Percentiles rank a stretch among this genome's conserved stretches.
Conservation (phyloP, 2,888 invertebrate species). For the Andricus quercusramuli region DNA sequence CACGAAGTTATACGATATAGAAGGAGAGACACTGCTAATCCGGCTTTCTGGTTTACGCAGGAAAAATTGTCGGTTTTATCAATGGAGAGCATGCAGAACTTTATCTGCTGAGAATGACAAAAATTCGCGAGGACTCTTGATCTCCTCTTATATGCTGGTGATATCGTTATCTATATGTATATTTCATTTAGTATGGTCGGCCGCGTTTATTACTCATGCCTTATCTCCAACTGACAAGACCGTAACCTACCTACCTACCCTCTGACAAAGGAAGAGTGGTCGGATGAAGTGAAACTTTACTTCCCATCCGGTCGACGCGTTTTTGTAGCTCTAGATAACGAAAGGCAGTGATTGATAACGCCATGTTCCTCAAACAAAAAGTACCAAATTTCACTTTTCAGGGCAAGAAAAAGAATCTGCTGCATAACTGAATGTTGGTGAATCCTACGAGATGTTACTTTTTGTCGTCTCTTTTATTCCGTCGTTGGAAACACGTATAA, state of each 20-base stretch:
- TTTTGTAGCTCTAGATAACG: slow-evolving; percentile 25
- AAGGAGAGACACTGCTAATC: slow-evolving; percentile 50
- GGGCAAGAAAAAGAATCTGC: slow-evolving; percentile 7
- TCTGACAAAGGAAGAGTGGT: slow-evolving; percentile 26
- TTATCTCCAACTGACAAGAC: slow-evolving; percentile 35
- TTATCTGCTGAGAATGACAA: slow-evolving; percentile 42
- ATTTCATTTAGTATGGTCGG: slow-evolving; percentile 35
- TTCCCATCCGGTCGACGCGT: slow-evolving; percentile 34
- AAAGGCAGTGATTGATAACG: slow-evolving; percentile 37
- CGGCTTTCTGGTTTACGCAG: slow-evolving; percentile 50
- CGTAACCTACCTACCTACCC: slow-evolving; percentile 19
- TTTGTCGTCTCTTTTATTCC: neutral
- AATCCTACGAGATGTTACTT: slow-evolving; percentile 1
- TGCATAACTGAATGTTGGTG: neutral
- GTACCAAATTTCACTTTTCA: neutral
- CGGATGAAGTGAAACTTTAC: slow-evolving; percentile 40
- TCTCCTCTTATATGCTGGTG: slow-evolving; percentile 14
- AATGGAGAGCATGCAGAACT: slow-evolving; percentile 44
- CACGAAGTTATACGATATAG: slow-evolving; percentile 44
- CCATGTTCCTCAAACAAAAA: slow-evolving; percentile 19
- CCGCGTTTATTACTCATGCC: slow-evolving; percentile 39
- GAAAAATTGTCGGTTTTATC: slow-evolving; percentile 56
- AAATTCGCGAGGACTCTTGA: slow-evolving; percentile 31
- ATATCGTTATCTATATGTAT: slow-evolving; percentile 35
- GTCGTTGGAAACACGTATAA: neutral